Evolutionary conservation across 1,140 invertebrate species (phyloP).

Genomic region (Cydia pomonella): DNA sequence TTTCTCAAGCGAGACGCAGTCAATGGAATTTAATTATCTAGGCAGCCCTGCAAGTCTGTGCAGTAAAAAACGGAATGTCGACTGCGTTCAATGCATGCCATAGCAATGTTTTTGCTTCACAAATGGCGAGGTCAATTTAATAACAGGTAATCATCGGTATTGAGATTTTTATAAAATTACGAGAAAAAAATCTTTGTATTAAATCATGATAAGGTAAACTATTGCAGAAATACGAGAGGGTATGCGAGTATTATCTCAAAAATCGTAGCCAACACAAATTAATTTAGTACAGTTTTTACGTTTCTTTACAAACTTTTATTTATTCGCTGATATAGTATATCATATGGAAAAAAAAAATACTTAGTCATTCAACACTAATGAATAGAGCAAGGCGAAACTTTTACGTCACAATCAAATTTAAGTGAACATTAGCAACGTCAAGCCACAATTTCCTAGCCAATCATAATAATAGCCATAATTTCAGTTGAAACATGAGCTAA

Average conservation of each 20-base stretch:
- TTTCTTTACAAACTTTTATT: neutral
- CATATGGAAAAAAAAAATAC: neutral
- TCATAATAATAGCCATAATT: constrained; percentile 26
- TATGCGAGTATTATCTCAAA: neutral
- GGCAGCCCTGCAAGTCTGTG: constrained; percentile 8
- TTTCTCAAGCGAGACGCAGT: constrained; percentile 7
- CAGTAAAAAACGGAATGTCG: constrained; percentile 27
- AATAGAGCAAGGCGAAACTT: neutral
- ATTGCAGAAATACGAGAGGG: too few relatives aligned
- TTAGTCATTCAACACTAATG: neutral
- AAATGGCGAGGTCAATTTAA: neutral
- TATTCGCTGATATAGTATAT: neutral
- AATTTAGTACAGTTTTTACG: neutral
- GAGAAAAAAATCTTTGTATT: neutral
- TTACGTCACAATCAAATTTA: neutral
- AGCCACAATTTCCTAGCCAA: neutral
- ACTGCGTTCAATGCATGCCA: constrained; percentile 9
- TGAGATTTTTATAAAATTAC: neutral
- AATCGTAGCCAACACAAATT: neutral
- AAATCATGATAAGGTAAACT: too few relatives aligned
- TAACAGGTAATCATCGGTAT: neutral
- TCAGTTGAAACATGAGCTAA: constrained; percentile 9
- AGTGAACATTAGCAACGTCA: neutral
- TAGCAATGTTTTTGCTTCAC: constrained; percentile 13
- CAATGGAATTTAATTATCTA: constrained; percentile 31